Evolutionary conservation across 2,888 invertebrate genomes (phyloP).

Genomic region (Chymomyza fuscimana): DNA sequence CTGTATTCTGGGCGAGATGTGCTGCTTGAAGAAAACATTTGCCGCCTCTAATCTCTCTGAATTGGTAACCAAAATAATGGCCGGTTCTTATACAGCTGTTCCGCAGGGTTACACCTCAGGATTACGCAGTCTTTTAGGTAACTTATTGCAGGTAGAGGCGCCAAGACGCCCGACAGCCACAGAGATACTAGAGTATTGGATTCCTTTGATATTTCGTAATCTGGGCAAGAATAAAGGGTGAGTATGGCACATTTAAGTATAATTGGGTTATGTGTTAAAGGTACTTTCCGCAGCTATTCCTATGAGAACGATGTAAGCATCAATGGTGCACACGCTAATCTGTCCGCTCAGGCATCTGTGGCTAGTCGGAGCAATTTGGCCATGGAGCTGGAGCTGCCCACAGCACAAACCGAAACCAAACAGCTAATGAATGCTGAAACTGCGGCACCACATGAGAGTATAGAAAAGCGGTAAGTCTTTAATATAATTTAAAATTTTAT

Average conservation of each 20-base stretch:
- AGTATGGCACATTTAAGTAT: neutral
- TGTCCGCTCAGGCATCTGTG: constrained; percentile 24
- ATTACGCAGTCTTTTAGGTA: constrained; percentile 83
- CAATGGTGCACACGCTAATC: constrained; percentile 40
- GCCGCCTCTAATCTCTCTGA: constrained; percentile 87
- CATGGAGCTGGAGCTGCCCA: constrained; percentile 62
- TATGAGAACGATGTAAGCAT: constrained; percentile 72
- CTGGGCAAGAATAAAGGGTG: constrained; percentile 79
- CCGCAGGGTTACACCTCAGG: constrained; percentile 84
- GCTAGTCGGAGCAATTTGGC: constrained; percentile 48
- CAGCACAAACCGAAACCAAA: constrained; percentile 76
- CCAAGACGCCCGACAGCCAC: constrained; percentile 83
- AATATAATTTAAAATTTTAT: neutral
- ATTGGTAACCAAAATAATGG: constrained; percentile 87
- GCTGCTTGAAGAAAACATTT: constrained; percentile 86
- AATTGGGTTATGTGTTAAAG: neutral
- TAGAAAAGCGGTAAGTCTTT: constrained; percentile 72
- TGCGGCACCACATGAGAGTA: constrained; percentile 71
- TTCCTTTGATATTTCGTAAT: constrained; percentile 80
- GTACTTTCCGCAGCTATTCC: constrained; percentile 57
- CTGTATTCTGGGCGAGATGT: constrained; percentile 88
- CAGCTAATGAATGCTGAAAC: constrained; percentile 78
- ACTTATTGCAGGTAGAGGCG: constrained; percentile 84
- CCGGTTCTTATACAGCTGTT: constrained; percentile 85
- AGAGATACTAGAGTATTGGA: constrained; percentile 82